These are phyloP conservation scores for Erethizon dorsatum DNA, from an alignment of 2,797 vertebrate species.

Conservation along the genomic window DNA sequence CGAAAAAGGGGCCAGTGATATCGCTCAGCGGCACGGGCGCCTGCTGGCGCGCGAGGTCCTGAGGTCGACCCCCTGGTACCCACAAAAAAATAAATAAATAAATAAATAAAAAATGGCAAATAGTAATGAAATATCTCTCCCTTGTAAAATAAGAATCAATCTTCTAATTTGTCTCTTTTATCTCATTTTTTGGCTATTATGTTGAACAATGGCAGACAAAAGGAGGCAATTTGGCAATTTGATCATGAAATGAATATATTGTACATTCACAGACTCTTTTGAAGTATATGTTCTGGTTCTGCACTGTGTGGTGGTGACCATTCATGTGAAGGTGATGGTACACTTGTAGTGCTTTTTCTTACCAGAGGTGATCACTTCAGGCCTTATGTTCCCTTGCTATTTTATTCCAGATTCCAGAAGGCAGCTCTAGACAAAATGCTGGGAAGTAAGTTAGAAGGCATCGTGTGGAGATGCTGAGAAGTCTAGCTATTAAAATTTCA, in stretches of 20 bases:
- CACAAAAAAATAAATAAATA: too few relatives aligned
- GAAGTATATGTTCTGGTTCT: background rate
- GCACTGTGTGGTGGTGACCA: background rate
- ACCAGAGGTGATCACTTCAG: background rate
- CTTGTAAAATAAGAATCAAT: background rate
- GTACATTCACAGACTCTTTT: background rate
- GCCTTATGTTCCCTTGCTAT: background rate
- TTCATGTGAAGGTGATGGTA: background rate
- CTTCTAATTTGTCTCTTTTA: conserved; percentile 35
- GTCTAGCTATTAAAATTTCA: background rate
- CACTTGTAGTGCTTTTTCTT: background rate
- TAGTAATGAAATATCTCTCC: conserved; percentile 32
- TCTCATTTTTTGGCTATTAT: conserved; percentile 28
- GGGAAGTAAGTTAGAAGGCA: conserved; percentile 31
- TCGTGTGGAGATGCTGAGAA: conserved; percentile 54
- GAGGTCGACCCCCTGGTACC: too few relatives aligned
- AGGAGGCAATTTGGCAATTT: background rate
- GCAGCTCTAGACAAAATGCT: conserved; percentile 18
- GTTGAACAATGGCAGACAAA: background rate
- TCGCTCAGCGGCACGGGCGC: too few relatives aligned
- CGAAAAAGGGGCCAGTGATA: too few relatives aligned
- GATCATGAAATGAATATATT: background rate
- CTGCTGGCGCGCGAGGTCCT: too few relatives aligned
- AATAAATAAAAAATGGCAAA: conserved; percentile 29
- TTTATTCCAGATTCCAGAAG: conserved; percentile 33